Evolutionary conservation across 2,113 vertebrate species (phyloP), one percentile per base, ranked within the genome.

Genomic region (Phrynocephalus versicolor): DNA sequence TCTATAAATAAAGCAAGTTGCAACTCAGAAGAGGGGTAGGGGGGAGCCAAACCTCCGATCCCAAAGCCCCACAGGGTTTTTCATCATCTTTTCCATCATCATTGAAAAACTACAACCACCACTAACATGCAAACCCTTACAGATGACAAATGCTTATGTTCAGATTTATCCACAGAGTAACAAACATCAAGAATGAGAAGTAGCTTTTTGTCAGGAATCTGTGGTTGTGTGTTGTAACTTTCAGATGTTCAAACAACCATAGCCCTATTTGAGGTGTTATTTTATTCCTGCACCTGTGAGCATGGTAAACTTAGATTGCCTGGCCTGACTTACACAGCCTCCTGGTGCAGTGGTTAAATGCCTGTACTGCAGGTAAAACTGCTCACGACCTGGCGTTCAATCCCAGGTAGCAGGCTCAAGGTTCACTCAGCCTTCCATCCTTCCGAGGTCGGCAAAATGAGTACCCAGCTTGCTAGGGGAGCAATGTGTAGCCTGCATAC

Each of bases 1-100:
- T 91, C 89, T 88, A 88, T 91, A 94, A 91, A 85, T 91, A 82
- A 92, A 92, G 51, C 51, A 83, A 89, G n/a, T 35, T 92, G 81
- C 85, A 92, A 92, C 92, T 94, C 86, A 57, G 60, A 72, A n/a
- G n/a, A n/a, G n/a, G n/a, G n/a, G n/a, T n/a, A n/a, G n/a, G n/a
- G 73, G 57, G 57, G 62, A 41, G 14, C 33, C 39, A 65, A 60
- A 62, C 62, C 45, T 16, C 41, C 45, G 45, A 65, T 30, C 64
- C 87, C 83, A 87, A 82, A 88, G 87, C n/a, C n/a, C n/a, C 85
- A 25, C 57, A 0, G 0, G 41, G 21, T 82, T 30, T 35, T 35
- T 80, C 87, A 91, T 90, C 65, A 84, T 87, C 70, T 58, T 64
- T 65, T 64, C 88, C 37, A 87, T 77, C 37, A 39, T 60, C 35